A percentile compares a stretch with the other conserved stretches of the same genome.
Conservation (phyloP, 2,888 invertebrate species). For the Cremastinae sp. region DNA sequence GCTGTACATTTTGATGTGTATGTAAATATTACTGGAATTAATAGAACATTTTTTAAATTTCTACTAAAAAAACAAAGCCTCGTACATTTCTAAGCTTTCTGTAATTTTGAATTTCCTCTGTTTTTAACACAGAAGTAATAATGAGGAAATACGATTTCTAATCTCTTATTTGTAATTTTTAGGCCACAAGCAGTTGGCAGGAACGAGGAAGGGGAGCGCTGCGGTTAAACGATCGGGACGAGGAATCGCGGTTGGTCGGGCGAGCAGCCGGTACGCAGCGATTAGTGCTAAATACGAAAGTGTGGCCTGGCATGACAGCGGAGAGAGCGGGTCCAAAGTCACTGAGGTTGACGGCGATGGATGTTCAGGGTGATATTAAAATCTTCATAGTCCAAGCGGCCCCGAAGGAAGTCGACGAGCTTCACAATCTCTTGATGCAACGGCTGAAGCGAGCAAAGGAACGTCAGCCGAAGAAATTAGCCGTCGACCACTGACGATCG, state of each 20-base stretch:
- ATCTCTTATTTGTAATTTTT: conserved; percentile 31
- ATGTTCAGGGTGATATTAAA: conserved; percentile 90
- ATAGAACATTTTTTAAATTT: too few species aligned
- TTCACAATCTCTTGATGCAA: conserved; percentile 84
- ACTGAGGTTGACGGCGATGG: conserved; percentile 92
- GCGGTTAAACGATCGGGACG: conserved; percentile 87
- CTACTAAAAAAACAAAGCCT: too few species aligned
- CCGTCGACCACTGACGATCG: conserved; percentile 76
- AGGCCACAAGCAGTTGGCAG: conserved; percentile 89
- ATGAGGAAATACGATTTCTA: too few species aligned
- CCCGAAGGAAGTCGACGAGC: conserved; percentile 86
- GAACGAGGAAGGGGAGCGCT: conserved; percentile 95
- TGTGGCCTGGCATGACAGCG: conserved; percentile 95
- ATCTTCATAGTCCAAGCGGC: conserved; percentile 90
- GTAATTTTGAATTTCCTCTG: too few species aligned
- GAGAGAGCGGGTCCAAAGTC: conserved; percentile 94
- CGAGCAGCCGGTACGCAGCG: conserved; percentile 93
- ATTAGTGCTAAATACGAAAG: conserved; percentile 95
- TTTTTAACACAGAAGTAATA: too few species aligned
- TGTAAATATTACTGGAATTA: too few species aligned
- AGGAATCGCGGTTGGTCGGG: conserved; percentile 91
- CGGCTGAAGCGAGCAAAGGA: conserved; percentile 81
- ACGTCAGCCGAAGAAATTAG: conserved; percentile 76
- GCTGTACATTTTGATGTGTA: too few species aligned
- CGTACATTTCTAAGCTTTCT: too few species aligned